A percentile compares a stretch with the other conserved stretches of the same genome.
Conservation (phyloP, 2,888 invertebrate species). For the Tenthredo distinguenda region DNA sequence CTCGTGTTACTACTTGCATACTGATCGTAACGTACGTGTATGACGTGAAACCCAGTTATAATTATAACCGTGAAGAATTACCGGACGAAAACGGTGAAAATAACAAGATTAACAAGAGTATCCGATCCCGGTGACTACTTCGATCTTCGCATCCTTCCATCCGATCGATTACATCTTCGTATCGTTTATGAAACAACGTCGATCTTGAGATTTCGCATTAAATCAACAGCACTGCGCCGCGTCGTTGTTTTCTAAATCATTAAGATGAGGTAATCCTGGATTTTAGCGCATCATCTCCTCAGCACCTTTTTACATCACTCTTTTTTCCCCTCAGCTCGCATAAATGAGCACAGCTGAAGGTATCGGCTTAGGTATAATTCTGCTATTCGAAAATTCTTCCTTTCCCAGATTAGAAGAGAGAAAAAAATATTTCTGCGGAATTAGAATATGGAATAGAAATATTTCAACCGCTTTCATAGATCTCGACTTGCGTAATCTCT, state of each 20-base stretch:
- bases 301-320: neutral
- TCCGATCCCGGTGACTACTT: neutral
- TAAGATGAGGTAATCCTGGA: slow-evolving; percentile 51
- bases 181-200: neutral
- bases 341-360: neutral
- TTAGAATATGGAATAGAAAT: neutral
- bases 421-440: neutral
- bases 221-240: neutral
- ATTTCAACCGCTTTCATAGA: neutral
- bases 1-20: neutral
- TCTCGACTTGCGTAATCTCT: neutral
- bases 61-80: neutral
- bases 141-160: neutral
- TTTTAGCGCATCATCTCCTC: slow-evolving; percentile 46
- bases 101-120: neutral
- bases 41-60: neutral
- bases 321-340: neutral
- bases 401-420: neutral
- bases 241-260: neutral
- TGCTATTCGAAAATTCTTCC: no score
- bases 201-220: neutral
- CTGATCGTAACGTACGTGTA: neutral
- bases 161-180: neutral
- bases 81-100: neutral
- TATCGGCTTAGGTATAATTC: neutral